Evolutionary conservation across 2,888 invertebrate species (phyloP), one percentile per base, ranked within the genome.

Genomic region (Caenorhabditis doughertyi): DNA sequence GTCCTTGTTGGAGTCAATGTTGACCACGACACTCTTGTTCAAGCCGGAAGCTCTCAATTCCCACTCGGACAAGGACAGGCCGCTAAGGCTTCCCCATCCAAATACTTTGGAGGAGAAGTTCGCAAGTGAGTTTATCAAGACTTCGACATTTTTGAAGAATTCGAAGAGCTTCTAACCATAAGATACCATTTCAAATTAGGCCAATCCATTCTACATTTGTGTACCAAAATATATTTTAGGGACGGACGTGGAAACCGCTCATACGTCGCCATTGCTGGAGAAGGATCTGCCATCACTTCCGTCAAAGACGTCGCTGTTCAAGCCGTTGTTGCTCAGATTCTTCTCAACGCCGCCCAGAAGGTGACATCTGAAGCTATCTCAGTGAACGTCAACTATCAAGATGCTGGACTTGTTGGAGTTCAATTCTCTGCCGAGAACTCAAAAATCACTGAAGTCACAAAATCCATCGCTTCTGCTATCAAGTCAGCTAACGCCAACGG

Each of bases 1-100:
- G 95, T 95, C 16, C 94, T 98, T 29, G 94, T 95, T 51, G 95
- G 96, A 39, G 93, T 96, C 64, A 97, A 97, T 53, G 94, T 96
- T 42, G 94, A 95, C 64, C 94, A 95, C 85, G 93, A 94, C 9
- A 91, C 94, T 4, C 92, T 96, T 11, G 92, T 93, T 4, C 93
- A 94, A 18, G 94, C 94, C 89, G 95, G 87, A 60, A 68, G 58
- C 56, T 79, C 81, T 16, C 88, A 90, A 77, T 79, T 83, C 67
- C 82, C 85, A n/a, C 67, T 90, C 13, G 49, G 92, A n/a, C 92
- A 87, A 4, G 88, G 87, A 55, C 64, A 76, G 23, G 73, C 87
- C 27, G 65, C 53, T 25, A 65, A 70, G 47, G 70, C 79, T 53
- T 53, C 84, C 56, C 39, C 81, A 82, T 35, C 77, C 44, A 80